A percentile compares a stretch with the other conserved stretches of the same genome.
Conservation (phyloP, 2,113 vertebrate species). For the Proterorhinus semilunaris region DNA sequence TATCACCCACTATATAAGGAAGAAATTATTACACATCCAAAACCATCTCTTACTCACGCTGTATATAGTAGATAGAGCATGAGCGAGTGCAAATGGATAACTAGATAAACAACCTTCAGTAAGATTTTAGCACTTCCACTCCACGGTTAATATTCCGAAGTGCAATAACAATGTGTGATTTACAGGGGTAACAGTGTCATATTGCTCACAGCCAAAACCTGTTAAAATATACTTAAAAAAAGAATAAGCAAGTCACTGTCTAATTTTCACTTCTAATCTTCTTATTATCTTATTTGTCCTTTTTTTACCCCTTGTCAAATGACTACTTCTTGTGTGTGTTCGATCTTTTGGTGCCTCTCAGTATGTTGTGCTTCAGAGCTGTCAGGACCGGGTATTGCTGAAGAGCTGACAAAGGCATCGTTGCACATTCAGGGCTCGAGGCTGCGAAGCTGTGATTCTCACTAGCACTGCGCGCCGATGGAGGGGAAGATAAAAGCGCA, state of each 20-base stretch:
- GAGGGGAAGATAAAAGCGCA: conserved; percentile 14
- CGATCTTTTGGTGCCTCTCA: background rate
- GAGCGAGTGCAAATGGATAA: background rate
- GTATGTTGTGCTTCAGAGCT: conserved; percentile 25
- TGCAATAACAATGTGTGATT: conserved; percentile 34
- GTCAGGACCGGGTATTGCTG: conserved; percentile 45
- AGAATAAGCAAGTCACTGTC: conserved; percentile 3
- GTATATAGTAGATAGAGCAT: background rate
- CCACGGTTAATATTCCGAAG: conserved; percentile 1
- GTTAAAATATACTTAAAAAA: conserved; percentile 35
- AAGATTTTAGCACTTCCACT: background rate
- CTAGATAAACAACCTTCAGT: background rate
- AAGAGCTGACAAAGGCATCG: conserved; percentile 47
- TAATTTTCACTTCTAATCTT: conserved; percentile 17
- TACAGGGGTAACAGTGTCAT: conserved; percentile 17
- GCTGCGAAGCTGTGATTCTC: conserved; percentile 33
- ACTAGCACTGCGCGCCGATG: conserved; percentile 15
- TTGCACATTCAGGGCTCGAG: conserved; percentile 12
- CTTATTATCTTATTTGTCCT: conserved; percentile 3
- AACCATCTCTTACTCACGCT: background rate
- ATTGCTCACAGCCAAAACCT: conserved; percentile 30
- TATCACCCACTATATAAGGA: background rate
- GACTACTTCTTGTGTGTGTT: conserved; percentile 21
- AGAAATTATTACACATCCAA: background rate
- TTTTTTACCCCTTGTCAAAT: conserved; percentile 5